These are phyloP conservation scores for Lucilia cuprina DNA, from an alignment of 1,140 invertebrate genomes.

Conservation along the genomic window DNA sequence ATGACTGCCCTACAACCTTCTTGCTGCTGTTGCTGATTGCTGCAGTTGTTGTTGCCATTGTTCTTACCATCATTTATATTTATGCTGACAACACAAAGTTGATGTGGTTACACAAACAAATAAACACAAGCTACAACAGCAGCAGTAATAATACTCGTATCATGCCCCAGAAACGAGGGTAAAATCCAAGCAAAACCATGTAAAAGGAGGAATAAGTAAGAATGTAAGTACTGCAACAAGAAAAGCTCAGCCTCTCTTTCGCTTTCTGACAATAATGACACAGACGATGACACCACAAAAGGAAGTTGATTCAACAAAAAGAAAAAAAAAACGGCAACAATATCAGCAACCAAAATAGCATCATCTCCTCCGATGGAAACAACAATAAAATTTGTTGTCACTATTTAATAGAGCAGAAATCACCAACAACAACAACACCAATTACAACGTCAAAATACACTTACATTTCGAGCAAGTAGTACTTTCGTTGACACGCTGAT, in stretches of 20 bases:
- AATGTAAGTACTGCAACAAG: not conserved
- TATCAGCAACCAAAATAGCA: not conserved
- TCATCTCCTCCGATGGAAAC: not conserved
- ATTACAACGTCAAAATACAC: not conserved
- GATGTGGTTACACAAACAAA: not conserved
- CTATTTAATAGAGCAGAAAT: not conserved
- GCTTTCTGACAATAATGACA: not conserved
- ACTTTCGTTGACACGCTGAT: too few species aligned
- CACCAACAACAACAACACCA: not conserved
- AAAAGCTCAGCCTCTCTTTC: not conserved
- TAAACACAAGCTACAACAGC: not conserved
- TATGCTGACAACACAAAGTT: not conserved
- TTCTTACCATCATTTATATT: slow-evolving; percentile 5
- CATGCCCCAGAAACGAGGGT: not conserved
- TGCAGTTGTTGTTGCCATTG: not conserved
- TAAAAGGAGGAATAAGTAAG: not conserved
- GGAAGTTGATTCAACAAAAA: not conserved
- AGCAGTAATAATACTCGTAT: not conserved
- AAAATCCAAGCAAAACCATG: not conserved
- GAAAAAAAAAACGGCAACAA: not conserved
- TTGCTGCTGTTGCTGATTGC: not conserved
- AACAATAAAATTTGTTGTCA: not conserved
- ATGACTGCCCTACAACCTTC: not conserved
- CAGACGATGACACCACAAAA: not conserved
- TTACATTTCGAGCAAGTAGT: not conserved